phyloP scores from a whole-genome alignment of 64 coral and sea anemone genomes.

The Exaiptasia diaphana region DNA sequence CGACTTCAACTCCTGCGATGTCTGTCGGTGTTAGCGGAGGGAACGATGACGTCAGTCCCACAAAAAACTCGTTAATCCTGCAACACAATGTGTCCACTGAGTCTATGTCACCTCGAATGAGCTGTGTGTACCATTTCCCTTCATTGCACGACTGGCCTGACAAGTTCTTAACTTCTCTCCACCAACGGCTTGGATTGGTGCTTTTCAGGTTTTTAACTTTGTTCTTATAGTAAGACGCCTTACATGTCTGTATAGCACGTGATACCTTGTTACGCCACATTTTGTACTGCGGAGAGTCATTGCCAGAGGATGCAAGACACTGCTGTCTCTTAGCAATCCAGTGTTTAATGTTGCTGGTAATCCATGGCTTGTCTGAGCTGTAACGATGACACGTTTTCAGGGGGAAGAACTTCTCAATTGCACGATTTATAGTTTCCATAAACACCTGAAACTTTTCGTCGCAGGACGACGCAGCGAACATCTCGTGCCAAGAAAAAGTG shows the following conservation, averaged over 20 bases:
- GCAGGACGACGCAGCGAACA: neutral
- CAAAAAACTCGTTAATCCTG: neutral
- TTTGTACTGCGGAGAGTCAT: neutral
- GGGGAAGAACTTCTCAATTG: neutral
- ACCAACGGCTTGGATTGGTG: neutral
- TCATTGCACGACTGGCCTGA: neutral
- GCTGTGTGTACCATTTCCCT: neutral
- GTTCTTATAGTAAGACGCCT: neutral
- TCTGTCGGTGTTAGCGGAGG: neutral
- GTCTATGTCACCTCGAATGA: neutral
- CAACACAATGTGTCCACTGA: neutral
- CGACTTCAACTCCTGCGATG: neutral
- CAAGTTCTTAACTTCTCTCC: neutral
- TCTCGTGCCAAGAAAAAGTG: neutral
- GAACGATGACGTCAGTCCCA: neutral
- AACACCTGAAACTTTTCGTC: conserved; percentile 28
- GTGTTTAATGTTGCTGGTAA: no score
- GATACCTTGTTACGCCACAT: neutral
- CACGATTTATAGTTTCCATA: neutral
- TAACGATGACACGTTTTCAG: neutral
- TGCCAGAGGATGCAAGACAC: no score
- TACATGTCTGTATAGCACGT: neutral
- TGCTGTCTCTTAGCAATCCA: no score
- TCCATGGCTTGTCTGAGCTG: no score
- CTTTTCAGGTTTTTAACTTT: neutral